Evolutionary conservation across 2,888 invertebrate genomes (phyloP).

Genomic region (Cancer borealis): DNA sequence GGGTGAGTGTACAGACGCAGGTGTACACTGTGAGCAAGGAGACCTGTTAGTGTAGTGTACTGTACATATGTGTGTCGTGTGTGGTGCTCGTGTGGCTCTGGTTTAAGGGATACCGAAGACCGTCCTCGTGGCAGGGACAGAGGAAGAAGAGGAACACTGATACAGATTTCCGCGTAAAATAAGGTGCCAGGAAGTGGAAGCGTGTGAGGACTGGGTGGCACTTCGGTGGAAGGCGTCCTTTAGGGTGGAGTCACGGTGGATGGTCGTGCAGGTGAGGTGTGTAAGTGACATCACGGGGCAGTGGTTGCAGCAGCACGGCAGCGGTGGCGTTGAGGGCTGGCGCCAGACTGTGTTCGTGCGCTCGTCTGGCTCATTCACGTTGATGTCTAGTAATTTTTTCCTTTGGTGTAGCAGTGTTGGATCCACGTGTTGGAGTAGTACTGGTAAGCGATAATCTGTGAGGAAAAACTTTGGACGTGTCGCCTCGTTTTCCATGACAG

Average conservation of each 20-base stretch:
- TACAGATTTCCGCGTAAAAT: neutral
- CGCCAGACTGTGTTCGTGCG: neutral
- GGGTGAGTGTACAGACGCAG: neutral
- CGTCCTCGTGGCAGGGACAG: neutral
- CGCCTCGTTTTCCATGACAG: conserved; percentile 15
- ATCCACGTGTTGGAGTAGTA: neutral
- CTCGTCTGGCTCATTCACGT: neutral
- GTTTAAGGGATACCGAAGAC: neutral
- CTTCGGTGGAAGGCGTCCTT: neutral
- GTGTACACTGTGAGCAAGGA: neutral
- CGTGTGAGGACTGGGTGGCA: neutral
- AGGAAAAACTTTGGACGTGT: neutral
- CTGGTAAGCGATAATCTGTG: neutral
- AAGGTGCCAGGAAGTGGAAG: neutral
- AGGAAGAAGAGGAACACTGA: neutral
- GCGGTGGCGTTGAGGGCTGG: neutral
- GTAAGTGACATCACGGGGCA: neutral
- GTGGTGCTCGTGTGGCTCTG: neutral
- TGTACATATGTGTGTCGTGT: neutral
- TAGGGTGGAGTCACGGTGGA: neutral
- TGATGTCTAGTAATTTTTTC: neutral
- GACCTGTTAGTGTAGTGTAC: neutral
- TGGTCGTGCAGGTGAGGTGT: neutral
- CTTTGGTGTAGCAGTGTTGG: neutral
- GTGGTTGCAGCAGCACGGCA: neutral